Base-by-base conservation (phyloP, 1,140 invertebrate species). In the Sipha flava region DNA sequence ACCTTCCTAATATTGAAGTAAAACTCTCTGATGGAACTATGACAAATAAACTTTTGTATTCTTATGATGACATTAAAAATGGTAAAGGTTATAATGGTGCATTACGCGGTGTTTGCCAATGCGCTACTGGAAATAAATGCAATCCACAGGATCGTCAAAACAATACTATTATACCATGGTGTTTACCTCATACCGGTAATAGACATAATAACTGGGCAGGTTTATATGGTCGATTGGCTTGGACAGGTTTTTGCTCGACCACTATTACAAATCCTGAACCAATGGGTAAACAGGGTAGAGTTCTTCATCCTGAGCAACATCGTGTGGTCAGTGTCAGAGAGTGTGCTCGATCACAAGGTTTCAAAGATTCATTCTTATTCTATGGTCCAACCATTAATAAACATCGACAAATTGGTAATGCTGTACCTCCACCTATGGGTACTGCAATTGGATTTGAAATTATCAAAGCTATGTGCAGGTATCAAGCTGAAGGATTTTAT, bases 211-310 rank as follows among this genome's bases (percentile, higher is more conserved):
- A 96, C 86, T 96, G 94, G 94, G 89, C 92, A 0, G 90, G 89
- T 0, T 86, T 90, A 43, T 91, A 90, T 81, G 89, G 94, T 1
- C 88, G 94, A 75, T 84, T 96, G 2, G 90, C 92, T 79, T 95
- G 93, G 93, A 89, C 94, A 83, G 94, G 93, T 16, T 95, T 92
- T 87, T 96, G 95, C 84, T 89, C 89, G 79, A 96, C 94, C 3
- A 95, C 93, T 9, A 88, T 92, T 70, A 95, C 94, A n/a, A 95
- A 95, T 87, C 94, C 94, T 52, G 94, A 95, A 84, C 94, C 94
- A 10, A 95, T 95, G 92, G 93, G 94, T 75, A 95, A 95, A 88
- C 82, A 90, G 89, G 90, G 90, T 10, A 86, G 90, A 82, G 93
- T 95, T 26, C 86, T 96, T 80, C 94, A 95, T 86, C 94, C 94